These are phyloP conservation scores for Sepioteuthis lessoniana DNA, from an alignment of 2,888 invertebrate genomes.

Conservation along the genomic window DNA sequence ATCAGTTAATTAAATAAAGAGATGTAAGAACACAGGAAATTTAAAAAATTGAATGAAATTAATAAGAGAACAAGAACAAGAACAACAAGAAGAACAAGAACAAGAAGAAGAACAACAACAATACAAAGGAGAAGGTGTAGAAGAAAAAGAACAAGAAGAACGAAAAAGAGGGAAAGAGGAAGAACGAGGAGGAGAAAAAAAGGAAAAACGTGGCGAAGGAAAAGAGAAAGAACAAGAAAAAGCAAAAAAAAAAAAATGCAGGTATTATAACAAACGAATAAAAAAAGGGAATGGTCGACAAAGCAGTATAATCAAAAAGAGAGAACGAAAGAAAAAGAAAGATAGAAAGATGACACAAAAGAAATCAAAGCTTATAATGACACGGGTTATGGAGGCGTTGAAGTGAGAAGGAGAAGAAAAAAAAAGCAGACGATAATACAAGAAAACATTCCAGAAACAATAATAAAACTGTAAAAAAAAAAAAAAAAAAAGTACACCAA, in stretches of 20 bases:
- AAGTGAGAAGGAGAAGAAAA: neutral
- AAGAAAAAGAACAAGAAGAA: too few species aligned
- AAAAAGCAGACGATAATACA: neutral
- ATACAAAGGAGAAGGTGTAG: too few species aligned
- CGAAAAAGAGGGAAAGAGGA: neutral
- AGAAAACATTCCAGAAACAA: neutral
- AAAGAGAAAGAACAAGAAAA: neutral
- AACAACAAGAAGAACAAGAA: neutral
- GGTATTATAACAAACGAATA: accelerated
- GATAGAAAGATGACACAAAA: neutral
- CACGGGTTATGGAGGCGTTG: too few species aligned
- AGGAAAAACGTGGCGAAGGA: accelerated
- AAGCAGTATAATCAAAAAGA: neutral
- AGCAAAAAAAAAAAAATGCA: neutral
- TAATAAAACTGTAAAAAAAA: neutral
- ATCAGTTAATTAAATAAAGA: too few species aligned
- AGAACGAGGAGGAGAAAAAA: neutral
- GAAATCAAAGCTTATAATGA: neutral
- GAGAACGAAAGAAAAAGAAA: neutral
- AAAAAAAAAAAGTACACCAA: neutral
- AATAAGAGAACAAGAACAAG: neutral
- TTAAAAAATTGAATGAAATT: too few species aligned
- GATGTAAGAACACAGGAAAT: too few species aligned
- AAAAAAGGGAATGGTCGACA: neutral
- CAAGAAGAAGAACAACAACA: neutral